These are phyloP conservation scores for Drosophila histrio DNA, from an alignment of 2,888 invertebrate species.

Conservation along the genomic window DNA sequence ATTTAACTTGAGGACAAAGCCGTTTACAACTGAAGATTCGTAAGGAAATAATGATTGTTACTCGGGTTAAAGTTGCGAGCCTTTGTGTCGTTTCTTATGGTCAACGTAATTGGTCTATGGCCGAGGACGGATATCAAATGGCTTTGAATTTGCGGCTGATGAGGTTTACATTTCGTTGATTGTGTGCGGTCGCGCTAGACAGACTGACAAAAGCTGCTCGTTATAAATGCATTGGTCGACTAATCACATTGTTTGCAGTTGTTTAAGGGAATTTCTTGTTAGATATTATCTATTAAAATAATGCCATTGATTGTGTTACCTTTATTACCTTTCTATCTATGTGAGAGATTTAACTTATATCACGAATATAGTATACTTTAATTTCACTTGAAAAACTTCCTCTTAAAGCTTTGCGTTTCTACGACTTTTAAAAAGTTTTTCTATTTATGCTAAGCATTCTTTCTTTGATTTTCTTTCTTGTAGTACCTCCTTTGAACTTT, in stretches of 20 bases:
- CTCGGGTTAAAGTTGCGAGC: constrained; percentile 15
- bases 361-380: no score
- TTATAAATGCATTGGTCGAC: neutral
- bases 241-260: neutral
- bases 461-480: neutral
- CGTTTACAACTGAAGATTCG: neutral
- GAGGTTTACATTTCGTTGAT: constrained; percentile 4
- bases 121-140: neutral
- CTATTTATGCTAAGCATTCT: neutral
- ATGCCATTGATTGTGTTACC: no score
- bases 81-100: constrained; percentile 47
- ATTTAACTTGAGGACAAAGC: constrained; percentile 21
- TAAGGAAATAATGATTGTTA: neutral
- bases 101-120: constrained; percentile 46
- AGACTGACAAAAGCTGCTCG: neutral
- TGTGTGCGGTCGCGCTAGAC: neutral
- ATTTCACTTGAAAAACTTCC: neutral
- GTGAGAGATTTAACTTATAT: no score
- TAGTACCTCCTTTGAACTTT: neutral
- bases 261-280: no score
- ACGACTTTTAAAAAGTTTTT: neutral
- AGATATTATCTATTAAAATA: no score
- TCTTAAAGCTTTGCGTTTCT: neutral
- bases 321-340: no score
- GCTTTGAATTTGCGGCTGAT: constrained; percentile 4